Evolutionary conservation across 2,113 vertebrate genomes (phyloP).

Genomic region (Cochlearius cochlearius): DNA sequence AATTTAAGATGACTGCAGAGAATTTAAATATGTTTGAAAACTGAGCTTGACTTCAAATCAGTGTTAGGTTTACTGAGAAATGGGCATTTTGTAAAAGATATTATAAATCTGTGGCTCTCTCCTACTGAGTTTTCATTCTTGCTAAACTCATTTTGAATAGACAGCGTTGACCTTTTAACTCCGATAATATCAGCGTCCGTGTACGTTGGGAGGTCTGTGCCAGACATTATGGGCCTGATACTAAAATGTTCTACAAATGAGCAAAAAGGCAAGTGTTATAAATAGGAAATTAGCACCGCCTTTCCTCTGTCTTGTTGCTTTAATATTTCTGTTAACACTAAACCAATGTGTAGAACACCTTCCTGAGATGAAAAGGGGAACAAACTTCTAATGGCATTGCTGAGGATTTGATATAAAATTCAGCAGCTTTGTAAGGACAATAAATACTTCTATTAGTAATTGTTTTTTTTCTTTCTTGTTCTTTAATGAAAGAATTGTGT

Average conservation of each 20-base stretch:
- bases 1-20: constrained; percentile 48
- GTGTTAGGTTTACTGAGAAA: neutral
- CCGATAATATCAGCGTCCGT: fast-evolving
- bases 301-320: constrained; percentile 21
- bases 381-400: neutral
- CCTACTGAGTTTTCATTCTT: neutral
- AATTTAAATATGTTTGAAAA: constrained; percentile 24
- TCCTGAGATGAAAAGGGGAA: neutral
- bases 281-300: constrained; percentile 1
- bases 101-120: neutral
- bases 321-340: constrained; percentile 28
- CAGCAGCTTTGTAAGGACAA: neutral
- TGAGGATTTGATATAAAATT: neutral
- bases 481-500: neutral
- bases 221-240: neutral
- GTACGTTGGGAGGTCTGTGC: neutral
- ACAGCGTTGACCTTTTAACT: neutral
- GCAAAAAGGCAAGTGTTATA: constrained; percentile 4
- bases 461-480: neutral
- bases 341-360: neutral
- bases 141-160: neutral
- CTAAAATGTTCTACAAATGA: constrained; percentile 14
- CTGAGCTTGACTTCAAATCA: neutral
- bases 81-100: neutral
- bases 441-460: neutral